Base-by-base conservation (phyloP, 2,113 vertebrate genomes). In the Pelmatolapia mariae region DNA sequence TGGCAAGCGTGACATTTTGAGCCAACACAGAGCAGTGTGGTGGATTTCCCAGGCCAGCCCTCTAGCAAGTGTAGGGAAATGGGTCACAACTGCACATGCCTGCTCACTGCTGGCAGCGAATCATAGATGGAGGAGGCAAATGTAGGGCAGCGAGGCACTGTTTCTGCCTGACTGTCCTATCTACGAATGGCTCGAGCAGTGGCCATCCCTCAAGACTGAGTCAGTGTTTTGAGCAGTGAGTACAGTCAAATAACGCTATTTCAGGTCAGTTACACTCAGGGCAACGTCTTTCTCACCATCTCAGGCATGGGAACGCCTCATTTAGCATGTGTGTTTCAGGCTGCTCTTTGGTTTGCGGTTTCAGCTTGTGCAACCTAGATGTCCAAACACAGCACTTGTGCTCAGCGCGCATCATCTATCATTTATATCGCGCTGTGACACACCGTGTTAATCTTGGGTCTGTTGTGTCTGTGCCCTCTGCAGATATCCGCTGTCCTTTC, bases 401-500 rank as follows among this genome's bases (percentile, higher is more conserved):
- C 79, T 50, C 40, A 2, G 4, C 6, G 7, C 1, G 18, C 73
- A 8, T 81, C 85, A 84, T 91, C 57, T 40, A 79, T 92, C 71
- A 36, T 91, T 90, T 52, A 82, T 47, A 33, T 80, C 26, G 43
- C 1, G 4, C 78, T 13, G 26, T 61, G 53, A 76, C 80, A 53
- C 43, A 5, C 5, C 3, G 11, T 83, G 68, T 89, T 91, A 82
- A 92, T 85, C 82, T 81, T 82, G 19, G n/a, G 90, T 59, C 54
- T 87, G 38, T 53, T 82, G 83, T 91, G 59, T 85, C 43, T 76
- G 66, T 71, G 24, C 54, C 68, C 54, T 22, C 22, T 18, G 10
- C 91, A 97, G 96, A 95, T 92, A 96, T 97, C 86, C 96, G 95
- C 87, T 97, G 97, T 89, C 96, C 97, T 9, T 97, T 97, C 92